Percentiles rank a stretch among this genome's conserved stretches.
phyloP scores from a whole-genome alignment of 2,113 vertebrate genomes.

The Xiphorhynchus elegans region DNA sequence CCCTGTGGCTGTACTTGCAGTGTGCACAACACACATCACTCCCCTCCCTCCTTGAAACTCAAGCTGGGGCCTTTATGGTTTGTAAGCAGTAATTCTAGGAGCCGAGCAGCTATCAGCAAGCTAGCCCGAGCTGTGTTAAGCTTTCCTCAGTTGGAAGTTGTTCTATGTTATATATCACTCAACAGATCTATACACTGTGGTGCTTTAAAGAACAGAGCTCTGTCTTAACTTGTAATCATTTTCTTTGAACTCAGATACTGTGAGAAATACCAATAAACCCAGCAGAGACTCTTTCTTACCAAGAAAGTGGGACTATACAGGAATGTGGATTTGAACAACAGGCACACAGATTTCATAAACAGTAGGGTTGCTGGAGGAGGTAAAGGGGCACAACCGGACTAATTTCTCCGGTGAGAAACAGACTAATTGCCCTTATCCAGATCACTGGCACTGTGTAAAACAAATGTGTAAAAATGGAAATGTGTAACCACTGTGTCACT shows the following conservation, averaged over 20 bases:
- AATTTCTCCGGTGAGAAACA: constrained; percentile 42
- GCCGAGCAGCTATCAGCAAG: constrained; percentile 66
- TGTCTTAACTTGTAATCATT: constrained; percentile 79
- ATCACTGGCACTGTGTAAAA: constrained; percentile 47
- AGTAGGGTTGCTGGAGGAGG: constrained; percentile 20
- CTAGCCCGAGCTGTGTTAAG: constrained; percentile 49
- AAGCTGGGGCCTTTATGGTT: constrained; percentile 65
- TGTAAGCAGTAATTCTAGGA: constrained; percentile 72
- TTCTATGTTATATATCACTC: constrained; percentile 69
- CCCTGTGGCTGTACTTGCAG: constrained; percentile 18
- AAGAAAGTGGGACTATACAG: constrained; percentile 45
- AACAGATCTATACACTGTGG: constrained; percentile 68
- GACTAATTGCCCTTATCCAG: constrained; percentile 51
- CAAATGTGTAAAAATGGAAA: constrained; percentile 15
- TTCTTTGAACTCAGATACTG: constrained; percentile 77
- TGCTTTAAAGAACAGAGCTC: constrained; percentile 70
- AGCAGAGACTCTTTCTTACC: constrained; percentile 71
- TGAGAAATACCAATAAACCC: constrained; percentile 79
- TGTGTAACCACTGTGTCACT: not conserved
- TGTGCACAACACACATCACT: not conserved
- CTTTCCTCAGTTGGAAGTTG: constrained; percentile 69
- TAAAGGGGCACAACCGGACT: constrained; percentile 1
- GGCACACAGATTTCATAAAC: constrained; percentile 32
- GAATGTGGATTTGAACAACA: constrained; percentile 53
- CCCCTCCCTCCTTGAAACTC: constrained; percentile 45